These are phyloP conservation scores for Cotesia congregata DNA, from an alignment of 2,888 invertebrate genomes.

Conservation along the genomic window DNA sequence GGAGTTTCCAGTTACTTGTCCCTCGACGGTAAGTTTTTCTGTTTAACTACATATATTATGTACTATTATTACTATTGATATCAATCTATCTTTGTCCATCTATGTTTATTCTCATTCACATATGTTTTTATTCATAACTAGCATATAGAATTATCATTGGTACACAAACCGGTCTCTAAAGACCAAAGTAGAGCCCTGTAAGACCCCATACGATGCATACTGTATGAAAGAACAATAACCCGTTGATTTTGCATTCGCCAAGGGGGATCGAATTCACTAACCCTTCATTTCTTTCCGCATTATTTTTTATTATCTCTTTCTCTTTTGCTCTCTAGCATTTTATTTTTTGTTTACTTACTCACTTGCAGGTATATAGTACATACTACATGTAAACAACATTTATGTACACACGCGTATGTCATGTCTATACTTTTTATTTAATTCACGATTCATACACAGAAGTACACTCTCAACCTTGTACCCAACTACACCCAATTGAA, in stretches of 20 bases:
- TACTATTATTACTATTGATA: constrained; percentile 8
- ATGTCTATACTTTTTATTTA: background rate
- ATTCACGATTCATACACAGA: background rate
- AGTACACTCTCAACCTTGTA: constrained; percentile 21
- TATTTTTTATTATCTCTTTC: constrained; percentile 31
- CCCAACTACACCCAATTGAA: constrained; percentile 18
- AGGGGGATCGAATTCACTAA: constrained; percentile 41
- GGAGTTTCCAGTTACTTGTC: constrained; percentile 82
- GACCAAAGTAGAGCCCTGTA: background rate
- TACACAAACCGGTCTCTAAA: constrained; percentile 38
- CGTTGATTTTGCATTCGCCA: constrained; percentile 65
- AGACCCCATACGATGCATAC: constrained; percentile 20
- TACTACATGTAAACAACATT: background rate
- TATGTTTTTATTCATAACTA: constrained; percentile 35
- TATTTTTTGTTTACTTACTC: constrained; percentile 17
- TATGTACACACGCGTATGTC: constrained; percentile 6
- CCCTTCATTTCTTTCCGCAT: constrained; percentile 21
- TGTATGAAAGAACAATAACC: constrained; percentile 42
- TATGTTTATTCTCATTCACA: constrained; percentile 41
- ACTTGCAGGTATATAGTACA: constrained; percentile 10
- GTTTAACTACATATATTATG: background rate
- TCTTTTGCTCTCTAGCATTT: constrained; percentile 20
- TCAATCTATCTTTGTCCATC: constrained; percentile 36
- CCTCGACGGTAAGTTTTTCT: constrained; percentile 79
- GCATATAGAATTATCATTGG: constrained; percentile 31